Base-by-base conservation (phyloP, 2,113 vertebrate genomes). In the Hypanus sabinus region DNA sequence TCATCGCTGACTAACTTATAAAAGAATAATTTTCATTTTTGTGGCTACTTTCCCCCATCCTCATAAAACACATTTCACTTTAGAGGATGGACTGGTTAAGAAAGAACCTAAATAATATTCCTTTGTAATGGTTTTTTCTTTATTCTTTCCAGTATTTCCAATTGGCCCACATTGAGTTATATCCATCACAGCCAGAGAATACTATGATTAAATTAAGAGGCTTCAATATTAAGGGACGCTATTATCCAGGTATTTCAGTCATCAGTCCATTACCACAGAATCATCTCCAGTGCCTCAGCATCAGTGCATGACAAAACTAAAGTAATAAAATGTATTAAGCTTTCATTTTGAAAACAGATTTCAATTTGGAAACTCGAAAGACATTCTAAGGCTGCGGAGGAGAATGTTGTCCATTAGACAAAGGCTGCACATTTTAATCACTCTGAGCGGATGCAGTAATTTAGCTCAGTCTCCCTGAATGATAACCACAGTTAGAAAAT, bases 261-360 rank as follows among this genome's bases (percentile, higher is more conserved):
- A 93, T 55, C 91, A 46, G 36, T 73, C 68, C 91, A 73, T 73
- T 93, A 93, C 27, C 91, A 93, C 36, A 20, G 73, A 93, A 93
- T 73, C 36, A 24, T 55, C 91, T 18, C 70, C 10, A 46, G 22
- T 73, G 68, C 68, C 38, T 27, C 16, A 24, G 55, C 91, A 75
- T 93, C 36, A 46, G 33, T 55, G 68, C 91, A 12, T 73, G 91
- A 93, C 68, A 38, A 73, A 70, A 24, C 36, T 24, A 46, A 93
- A 93, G 70, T 55, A 93, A 75, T 75, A 93, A 93, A 93, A 75
- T 27, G 68, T 18, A 46, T 93, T 73, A 93, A 55, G 68, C 70
- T 73, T 93, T 55, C 91, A 93, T 55, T 91, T 75, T 68, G 46
- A 93, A 93, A 83, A 93, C 60, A 24, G 20, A 73, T 93, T 93